Conservation (phyloP, 2,888 invertebrate genomes). For the Clistopyga incitator region DNA sequence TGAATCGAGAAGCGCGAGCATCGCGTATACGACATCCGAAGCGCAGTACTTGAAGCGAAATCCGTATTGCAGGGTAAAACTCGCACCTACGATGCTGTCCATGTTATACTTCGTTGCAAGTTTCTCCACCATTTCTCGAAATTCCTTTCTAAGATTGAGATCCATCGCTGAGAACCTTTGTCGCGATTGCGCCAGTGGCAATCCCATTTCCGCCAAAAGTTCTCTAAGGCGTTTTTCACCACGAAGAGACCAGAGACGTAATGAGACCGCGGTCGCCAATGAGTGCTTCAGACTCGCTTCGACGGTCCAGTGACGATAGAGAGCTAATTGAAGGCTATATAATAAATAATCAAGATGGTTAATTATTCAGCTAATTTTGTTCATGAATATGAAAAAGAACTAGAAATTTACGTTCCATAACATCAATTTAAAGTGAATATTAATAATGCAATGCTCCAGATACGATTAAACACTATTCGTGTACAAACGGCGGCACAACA, state of each 20-base stretch:
- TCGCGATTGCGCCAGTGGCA: constrained; percentile 93
- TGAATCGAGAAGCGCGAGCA: constrained; percentile 92
- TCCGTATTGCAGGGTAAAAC: constrained; percentile 93
- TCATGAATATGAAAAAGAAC: neutral
- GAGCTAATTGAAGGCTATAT: constrained; percentile 87
- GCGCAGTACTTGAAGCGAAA: constrained; percentile 93
- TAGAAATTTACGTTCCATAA: neutral
- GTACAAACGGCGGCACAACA: too few relatives aligned
- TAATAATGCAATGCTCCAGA: neutral
- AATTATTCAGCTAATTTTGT: neutral
- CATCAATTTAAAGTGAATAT: neutral
- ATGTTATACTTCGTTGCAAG: constrained; percentile 88
- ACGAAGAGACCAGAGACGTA: constrained; percentile 94
- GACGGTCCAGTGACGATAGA: constrained; percentile 97
- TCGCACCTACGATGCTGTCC: constrained; percentile 89
- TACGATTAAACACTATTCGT: too few relatives aligned
- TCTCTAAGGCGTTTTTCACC: constrained; percentile 93
- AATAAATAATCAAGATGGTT: constrained; percentile 22
- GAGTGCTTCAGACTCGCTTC: constrained; percentile 94
- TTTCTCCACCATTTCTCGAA: constrained; percentile 89
- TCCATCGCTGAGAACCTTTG: constrained; percentile 96
- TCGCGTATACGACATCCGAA: constrained; percentile 92
- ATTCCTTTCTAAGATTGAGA: constrained; percentile 90
- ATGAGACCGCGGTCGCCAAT: constrained; percentile 90
- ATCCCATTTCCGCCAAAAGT: constrained; percentile 96